Percentiles rank a stretch among this genome's conserved stretches.
phyloP scores from a whole-genome alignment of 2,888 invertebrate species.

The Nineta flava region DNA sequence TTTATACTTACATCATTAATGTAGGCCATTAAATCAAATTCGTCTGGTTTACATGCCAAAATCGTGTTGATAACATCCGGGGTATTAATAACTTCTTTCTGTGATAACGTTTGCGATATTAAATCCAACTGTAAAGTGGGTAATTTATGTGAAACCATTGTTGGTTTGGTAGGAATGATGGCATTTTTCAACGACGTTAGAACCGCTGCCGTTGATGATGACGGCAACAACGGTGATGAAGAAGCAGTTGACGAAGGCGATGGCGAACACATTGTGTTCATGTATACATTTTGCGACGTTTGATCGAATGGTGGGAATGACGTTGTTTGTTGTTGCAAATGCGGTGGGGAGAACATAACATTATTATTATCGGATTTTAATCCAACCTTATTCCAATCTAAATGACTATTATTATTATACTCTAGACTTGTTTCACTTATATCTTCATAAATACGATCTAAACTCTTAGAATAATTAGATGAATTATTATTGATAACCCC shows the following conservation, averaged over 20 bases:
- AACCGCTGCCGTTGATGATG: neutral
- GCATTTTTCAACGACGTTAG: neutral
- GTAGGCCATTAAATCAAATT: constrained; percentile 24
- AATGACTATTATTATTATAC: neutral
- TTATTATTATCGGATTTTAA: neutral
- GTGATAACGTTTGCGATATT: neutral
- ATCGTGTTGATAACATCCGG: constrained; percentile 29
- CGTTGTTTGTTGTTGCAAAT: neutral
- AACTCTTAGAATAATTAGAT: neutral
- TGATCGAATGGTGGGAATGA: too few relatives aligned
- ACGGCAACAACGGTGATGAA: neutral
- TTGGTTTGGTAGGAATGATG: neutral
- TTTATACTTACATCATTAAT: constrained; percentile 19
- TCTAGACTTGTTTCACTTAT: neutral
- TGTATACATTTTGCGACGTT: neutral
- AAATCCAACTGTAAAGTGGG: neutral
- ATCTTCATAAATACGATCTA: neutral
- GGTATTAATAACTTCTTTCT: constrained; percentile 19
- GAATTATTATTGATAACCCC: neutral
- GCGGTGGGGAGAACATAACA: constrained; percentile 1
- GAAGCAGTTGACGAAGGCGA: neutral
- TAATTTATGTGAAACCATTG: neutral
- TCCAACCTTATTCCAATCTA: neutral
- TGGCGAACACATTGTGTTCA: neutral
- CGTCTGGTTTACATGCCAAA: constrained; percentile 19